Percentiles rank a stretch among this genome's conserved stretches.
phyloP scores from a whole-genome alignment of 2,888 invertebrate species.

The Tetheella fluctuosa region DNA sequence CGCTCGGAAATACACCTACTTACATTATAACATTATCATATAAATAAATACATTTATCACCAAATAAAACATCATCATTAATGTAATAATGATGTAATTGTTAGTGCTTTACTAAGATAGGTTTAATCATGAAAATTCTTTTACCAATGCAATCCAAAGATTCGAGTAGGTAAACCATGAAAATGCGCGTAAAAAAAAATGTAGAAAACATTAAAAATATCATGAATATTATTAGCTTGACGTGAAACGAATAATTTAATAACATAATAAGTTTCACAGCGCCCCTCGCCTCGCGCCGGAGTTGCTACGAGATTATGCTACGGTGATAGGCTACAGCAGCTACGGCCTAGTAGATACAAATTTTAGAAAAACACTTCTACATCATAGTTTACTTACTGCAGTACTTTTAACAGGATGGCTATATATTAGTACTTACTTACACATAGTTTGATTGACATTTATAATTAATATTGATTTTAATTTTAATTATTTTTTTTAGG shows the following conservation, averaged over 20 bases:
- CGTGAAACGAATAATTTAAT: slow-evolving; percentile 9
- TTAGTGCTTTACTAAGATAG: too few relatives aligned
- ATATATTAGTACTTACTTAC: too few relatives aligned
- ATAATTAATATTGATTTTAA: too few relatives aligned
- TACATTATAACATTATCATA: neutral
- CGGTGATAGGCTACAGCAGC: slow-evolving; percentile 1
- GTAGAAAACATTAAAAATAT: neutral
- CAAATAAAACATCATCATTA: neutral
- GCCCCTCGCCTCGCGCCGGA: neutral
- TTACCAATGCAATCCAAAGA: too few relatives aligned
- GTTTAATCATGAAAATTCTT: too few relatives aligned
- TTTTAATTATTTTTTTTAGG: too few relatives aligned
- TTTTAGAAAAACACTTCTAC: neutral
- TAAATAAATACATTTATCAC: neutral
- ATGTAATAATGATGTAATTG: too few relatives aligned
- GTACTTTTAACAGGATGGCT: too few relatives aligned
- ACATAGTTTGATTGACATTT: too few relatives aligned
- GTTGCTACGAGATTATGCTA: slow-evolving; percentile 9
- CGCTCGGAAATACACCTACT: neutral
- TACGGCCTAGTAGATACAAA: neutral
- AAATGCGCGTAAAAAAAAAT: neutral
- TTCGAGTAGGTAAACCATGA: neutral
- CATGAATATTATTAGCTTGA: slow-evolving; percentile 1
- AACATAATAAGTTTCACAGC: neutral
- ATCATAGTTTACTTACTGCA: neutral